phyloP scores from a whole-genome alignment of 2,888 invertebrate species.

The Drosophila antonietae region DNA sequence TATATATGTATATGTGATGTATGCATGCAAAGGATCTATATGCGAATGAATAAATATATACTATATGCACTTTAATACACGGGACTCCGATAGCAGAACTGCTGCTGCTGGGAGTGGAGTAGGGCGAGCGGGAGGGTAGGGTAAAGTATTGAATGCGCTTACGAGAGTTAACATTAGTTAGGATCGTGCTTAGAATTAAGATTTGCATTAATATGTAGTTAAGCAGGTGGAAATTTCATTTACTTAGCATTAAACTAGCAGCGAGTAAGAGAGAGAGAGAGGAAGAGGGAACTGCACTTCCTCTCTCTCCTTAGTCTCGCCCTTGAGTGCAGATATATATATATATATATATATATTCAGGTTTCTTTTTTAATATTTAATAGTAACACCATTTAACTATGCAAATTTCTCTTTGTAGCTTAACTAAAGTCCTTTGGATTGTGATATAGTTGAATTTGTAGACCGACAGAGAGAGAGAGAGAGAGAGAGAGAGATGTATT shows the following conservation, averaged over 20 bases:
- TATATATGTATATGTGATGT: conserved; percentile 9
- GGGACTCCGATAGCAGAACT: conserved; percentile 10
- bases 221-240: conserved; percentile 74
- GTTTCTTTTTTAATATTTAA: conserved; percentile 41
- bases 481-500: background rate
- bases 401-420: conserved; percentile 38
- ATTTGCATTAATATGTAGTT: conserved; percentile 42
- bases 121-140: background rate
- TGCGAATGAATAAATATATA: conserved; percentile 26
- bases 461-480: background rate
- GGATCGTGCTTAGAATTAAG: conserved; percentile 56
- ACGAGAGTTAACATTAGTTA: conserved; percentile 49
- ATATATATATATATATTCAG: conserved; percentile 37
- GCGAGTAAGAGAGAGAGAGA: background rate
- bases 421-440: conserved; percentile 84
- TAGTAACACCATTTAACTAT: conserved; percentile 65
- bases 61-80: conserved; percentile 61
- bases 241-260: conserved; percentile 53
- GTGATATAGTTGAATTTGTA: conserved; percentile 70
- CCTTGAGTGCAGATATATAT: conserved; percentile 11
- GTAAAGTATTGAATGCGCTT: conserved; percentile 20
- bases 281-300: background rate
- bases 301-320: background rate
- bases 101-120: background rate
- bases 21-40: background rate